Conservation (phyloP, 2,888 invertebrate species). For the Brenthis ino region DNA sequence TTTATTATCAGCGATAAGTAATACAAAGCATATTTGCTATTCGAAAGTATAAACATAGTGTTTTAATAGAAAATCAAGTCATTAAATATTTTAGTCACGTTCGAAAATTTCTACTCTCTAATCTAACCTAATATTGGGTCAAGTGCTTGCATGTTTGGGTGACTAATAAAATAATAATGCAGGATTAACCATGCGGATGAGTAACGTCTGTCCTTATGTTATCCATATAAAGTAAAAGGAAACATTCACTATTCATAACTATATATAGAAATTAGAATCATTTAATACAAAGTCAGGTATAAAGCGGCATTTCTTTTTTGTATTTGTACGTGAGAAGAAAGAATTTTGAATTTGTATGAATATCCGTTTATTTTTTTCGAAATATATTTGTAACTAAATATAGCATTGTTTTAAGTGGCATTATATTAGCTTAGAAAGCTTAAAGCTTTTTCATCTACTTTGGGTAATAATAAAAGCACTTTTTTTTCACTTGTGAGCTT, state of each 20-base stretch:
- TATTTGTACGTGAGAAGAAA: constrained; percentile 4
- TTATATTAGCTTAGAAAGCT: too few species aligned
- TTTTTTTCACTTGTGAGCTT: too few species aligned
- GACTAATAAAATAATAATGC: constrained; percentile 10
- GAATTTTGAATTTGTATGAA: constrained; percentile 4
- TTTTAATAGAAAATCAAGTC: not conserved
- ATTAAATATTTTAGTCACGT: constrained; percentile 17
- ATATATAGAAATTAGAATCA: constrained; percentile 1
- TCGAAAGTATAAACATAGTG: not conserved
- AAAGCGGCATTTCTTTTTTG: constrained; percentile 1
- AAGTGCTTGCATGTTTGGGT: constrained; percentile 3
- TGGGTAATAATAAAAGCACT: too few species aligned
- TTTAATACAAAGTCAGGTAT: constrained; percentile 9
- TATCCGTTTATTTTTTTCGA: not conserved
- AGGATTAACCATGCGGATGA: constrained; percentile 10
- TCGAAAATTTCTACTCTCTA: constrained; percentile 11
- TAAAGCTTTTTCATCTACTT: too few species aligned
- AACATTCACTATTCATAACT: constrained; percentile 9
- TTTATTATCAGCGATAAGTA: too few species aligned
- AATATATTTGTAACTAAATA: too few species aligned
- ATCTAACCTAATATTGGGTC: not conserved
- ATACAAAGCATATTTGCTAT: not conserved
- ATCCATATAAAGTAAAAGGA: constrained; percentile 21
- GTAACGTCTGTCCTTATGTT: constrained; percentile 13
- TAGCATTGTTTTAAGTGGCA: too few species aligned